A percentile compares a stretch with the other conserved stretches of the same genome.
phyloP scores from a whole-genome alignment of 2,113 vertebrate genomes.

The Grus americana region DNA sequence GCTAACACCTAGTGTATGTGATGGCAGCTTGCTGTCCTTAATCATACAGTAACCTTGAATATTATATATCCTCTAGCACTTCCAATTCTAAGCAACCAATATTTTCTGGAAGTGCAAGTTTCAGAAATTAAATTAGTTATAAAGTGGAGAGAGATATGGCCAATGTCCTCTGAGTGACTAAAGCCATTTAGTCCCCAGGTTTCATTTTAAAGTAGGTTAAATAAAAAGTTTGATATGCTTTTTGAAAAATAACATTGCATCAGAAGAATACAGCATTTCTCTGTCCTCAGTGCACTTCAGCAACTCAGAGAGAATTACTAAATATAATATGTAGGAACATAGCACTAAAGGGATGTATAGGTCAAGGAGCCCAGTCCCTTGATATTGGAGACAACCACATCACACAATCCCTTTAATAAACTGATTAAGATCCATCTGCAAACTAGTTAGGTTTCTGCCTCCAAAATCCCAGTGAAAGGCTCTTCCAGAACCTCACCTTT shows the following conservation, averaged over 20 bases:
- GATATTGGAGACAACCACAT: not conserved
- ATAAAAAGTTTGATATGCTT: not conserved
- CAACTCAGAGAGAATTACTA: slow-evolving; percentile 23
- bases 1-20: not conserved
- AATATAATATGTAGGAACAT: not conserved
- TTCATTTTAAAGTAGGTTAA: slow-evolving; percentile 36
- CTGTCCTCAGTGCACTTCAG: not conserved
- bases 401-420: slow-evolving; percentile 29
- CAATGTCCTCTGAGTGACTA: slow-evolving; percentile 5
- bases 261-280: not conserved
- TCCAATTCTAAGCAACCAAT: slow-evolving; percentile 29
- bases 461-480: slow-evolving; percentile 43
- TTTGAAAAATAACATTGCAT: not conserved
- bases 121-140: slow-evolving; percentile 30
- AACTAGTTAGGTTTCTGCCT: slow-evolving; percentile 1
- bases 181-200: not conserved
- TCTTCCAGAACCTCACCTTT: slow-evolving; percentile 39
- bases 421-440: slow-evolving; percentile 35
- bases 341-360: not conserved
- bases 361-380: slow-evolving; percentile 6
- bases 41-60: slow-evolving; percentile 56
- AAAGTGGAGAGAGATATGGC: slow-evolving; percentile 12
- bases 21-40: slow-evolving; percentile 36
- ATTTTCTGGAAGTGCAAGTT: slow-evolving; percentile 22
- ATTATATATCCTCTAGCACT: slow-evolving; percentile 24